phyloP scores from a whole-genome alignment of 2,888 invertebrate genomes.

The Volucella inflata region DNA sequence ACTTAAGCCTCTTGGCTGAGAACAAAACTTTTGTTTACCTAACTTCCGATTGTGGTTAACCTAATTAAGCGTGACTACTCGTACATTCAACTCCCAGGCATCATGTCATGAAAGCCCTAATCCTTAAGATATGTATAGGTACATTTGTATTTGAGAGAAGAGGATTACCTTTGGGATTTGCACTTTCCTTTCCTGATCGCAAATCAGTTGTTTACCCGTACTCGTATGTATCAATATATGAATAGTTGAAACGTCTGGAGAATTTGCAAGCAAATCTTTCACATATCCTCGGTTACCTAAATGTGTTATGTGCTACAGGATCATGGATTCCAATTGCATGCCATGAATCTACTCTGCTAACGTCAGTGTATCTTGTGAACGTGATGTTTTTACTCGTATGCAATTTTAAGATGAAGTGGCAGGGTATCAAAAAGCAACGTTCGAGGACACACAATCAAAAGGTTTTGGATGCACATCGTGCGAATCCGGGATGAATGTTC shows the following conservation, averaged over 20 bases:
- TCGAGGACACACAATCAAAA: slow-evolving; percentile 19
- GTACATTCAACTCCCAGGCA: neutral
- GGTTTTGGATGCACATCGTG: slow-evolving; percentile 35
- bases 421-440: slow-evolving; percentile 26
- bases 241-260: neutral
- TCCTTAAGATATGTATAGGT: neutral
- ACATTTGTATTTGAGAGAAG: neutral
- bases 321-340: slow-evolving; percentile 26
- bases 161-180: slow-evolving; percentile 2
- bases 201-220: neutral
- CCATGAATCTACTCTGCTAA: no score
- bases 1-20: neutral
- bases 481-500: slow-evolving; percentile 17
- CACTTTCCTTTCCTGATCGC: neutral
- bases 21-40: slow-evolving; percentile 18
- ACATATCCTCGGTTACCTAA: slow-evolving; percentile 13
- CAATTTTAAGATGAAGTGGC: slow-evolving; percentile 16
- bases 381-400: slow-evolving; percentile 19
- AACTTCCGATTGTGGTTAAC: neutral
- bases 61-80: slow-evolving; percentile 13
- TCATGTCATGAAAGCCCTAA: neutral
- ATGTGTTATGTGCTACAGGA: neutral
- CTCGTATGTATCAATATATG: no score
- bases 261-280: slow-evolving; percentile 2
- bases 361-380: slow-evolving; percentile 1